Percentiles rank a stretch among this genome's conserved stretches.
Conservation (phyloP, 35 echinoderm and acorn worm genomes). For the Ophioderma brevispina region DNA sequence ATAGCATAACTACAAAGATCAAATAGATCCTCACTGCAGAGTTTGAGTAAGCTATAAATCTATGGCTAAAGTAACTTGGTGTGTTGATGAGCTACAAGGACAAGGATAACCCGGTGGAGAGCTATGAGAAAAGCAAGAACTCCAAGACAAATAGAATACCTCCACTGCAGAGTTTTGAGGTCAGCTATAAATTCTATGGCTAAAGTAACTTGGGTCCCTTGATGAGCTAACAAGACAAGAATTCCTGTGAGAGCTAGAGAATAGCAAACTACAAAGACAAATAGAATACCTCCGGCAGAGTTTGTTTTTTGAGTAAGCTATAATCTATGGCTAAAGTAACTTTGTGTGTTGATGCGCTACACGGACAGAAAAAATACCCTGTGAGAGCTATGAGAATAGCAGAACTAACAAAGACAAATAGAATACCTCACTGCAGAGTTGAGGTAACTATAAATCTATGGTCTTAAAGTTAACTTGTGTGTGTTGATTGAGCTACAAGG, state of each 20-base stretch:
- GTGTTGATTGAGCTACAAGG: no score
- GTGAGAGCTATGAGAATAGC: constrained; percentile 88
- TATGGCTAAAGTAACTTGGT: no score
- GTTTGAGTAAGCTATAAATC: no score
- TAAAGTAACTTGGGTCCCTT: no score
- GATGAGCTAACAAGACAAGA: constrained; percentile 50
- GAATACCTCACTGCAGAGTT: constrained; percentile 60
- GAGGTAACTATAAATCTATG: constrained; percentile 64
- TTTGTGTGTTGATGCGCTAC: constrained; percentile 70
- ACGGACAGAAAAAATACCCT: constrained; percentile 96
- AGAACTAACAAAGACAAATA: constrained; percentile 79
- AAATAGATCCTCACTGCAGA: no score
- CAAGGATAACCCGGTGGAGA: no score
- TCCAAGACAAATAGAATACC: constrained; percentile 70
- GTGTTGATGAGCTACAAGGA: no score
- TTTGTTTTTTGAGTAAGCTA: background rate
- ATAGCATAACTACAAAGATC: no score
- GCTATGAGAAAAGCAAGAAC: constrained; percentile 83
- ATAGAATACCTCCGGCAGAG: background rate
- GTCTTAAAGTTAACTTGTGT: no score
- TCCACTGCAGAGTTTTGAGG: constrained; percentile 73
- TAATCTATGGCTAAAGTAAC: background rate
- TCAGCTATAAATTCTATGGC: constrained; percentile 44
- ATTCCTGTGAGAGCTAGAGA: background rate
- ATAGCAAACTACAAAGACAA: background rate